Base-by-base conservation (phyloP, 2,888 invertebrate genomes). In the Tiliacea citrago region DNA sequence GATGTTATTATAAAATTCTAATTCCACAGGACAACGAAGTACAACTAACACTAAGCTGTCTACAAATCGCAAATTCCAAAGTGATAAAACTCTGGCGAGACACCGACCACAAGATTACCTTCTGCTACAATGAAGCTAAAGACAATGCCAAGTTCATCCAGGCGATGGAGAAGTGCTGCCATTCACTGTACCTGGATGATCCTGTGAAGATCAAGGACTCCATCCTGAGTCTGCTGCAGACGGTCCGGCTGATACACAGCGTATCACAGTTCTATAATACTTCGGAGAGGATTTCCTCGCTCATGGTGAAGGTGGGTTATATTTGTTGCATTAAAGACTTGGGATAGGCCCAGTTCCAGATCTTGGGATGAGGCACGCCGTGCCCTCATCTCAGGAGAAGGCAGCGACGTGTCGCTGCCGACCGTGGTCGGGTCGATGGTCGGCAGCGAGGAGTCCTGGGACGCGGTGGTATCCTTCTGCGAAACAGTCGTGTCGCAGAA, bases 191-290 rank as follows among this genome's bases (percentile, higher is more conserved):
- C 91, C 96, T 99, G 78, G 99, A 99, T 90, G 98, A 99, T 94
- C 99, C 99, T 7, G 99, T 98, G 10, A 98, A 98, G 93, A 99
- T 99, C 97, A 97, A 98, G 91, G 98, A 98, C 88, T 99, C 98
- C 0, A 98, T 99, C 80, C 96, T 99, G 73, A 98, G 98, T 74
- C 95, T 99, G 47, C 95, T 99, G 83, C 99, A 99, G 95, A 99
- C 99, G 0, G 99, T 99, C 18, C 97, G 99, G 55, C 96, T 99
- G 86, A 99, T 99, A 88, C 99, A 99, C 92, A 98, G 98, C 90
- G 99, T 99, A 9, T 99, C 99, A 0, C 98, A 98, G 92, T 99
- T 99, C 94, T 99, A 99, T 92, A 99, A 99, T 91, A 99, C 99
- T 0, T 99, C 99, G 0, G 99, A 99, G 94, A 97, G 99, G 88